Evolutionary conservation across 1,140 invertebrate species (phyloP).

Genomic region (Anadara kagoshimensis): DNA sequence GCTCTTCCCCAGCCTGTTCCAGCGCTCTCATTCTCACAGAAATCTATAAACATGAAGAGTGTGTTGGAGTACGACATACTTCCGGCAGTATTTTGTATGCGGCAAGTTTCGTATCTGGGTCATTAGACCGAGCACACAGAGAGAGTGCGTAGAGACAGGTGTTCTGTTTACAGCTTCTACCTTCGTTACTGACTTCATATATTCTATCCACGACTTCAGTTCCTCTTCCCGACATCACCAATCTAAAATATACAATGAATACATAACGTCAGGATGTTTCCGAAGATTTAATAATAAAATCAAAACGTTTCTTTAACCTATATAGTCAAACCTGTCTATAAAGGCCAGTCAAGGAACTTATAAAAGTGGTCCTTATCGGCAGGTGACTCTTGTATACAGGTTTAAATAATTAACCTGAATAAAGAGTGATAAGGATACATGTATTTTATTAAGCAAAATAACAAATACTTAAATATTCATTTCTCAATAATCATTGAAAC

Average conservation of each 20-base stretch:
- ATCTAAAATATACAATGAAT: constrained; percentile 27
- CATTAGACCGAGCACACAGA: constrained; percentile 60
- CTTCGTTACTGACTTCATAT: constrained; percentile 59
- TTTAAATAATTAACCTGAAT: too few species aligned
- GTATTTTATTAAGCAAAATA: too few species aligned
- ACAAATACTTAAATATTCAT: too few species aligned
- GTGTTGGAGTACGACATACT: constrained; percentile 73
- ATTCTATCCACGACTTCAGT: constrained; percentile 63
- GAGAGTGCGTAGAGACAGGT: constrained; percentile 69
- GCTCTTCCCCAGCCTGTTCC: constrained; percentile 78
- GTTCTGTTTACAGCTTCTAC: constrained; percentile 68
- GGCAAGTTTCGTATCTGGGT: constrained; percentile 52
- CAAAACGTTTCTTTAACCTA: too few species aligned
- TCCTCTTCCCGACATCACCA: constrained; percentile 63
- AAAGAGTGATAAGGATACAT: too few species aligned
- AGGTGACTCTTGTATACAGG: too few species aligned
- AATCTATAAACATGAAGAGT: constrained; percentile 71
- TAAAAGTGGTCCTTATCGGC: too few species aligned
- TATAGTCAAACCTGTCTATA: too few species aligned
- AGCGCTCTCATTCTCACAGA: constrained; percentile 44
- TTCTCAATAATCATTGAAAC: too few species aligned
- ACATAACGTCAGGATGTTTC: too few species aligned
- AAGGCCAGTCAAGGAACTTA: too few species aligned
- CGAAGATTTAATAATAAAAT: too few species aligned
- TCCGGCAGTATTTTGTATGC: constrained; percentile 51